Conservation (phyloP, 1,140 invertebrate species). For the Periplaneta americana region DNA sequence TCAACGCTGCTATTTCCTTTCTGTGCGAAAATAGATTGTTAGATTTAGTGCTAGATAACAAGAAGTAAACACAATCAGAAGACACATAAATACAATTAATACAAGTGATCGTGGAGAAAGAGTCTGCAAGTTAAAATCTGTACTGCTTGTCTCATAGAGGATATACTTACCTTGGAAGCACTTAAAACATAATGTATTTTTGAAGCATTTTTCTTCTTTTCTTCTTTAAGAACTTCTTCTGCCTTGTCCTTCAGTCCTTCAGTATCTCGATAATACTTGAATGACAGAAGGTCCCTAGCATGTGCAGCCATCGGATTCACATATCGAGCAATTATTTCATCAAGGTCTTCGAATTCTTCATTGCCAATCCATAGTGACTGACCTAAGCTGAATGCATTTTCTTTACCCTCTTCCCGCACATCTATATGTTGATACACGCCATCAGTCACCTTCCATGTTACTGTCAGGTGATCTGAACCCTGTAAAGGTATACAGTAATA, state of each 20-base stretch:
- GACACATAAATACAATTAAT: too few species aligned
- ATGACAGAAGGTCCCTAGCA: conserved; percentile 83
- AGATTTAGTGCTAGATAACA: too few species aligned
- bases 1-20: too few species aligned
- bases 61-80: too few species aligned
- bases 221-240: conserved; percentile 79
- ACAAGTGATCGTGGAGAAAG: too few species aligned
- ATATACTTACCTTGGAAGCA: conserved; percentile 62
- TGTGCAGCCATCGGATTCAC: conserved; percentile 94
- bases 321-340: conserved; percentile 97
- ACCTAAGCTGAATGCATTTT: conserved; percentile 93
- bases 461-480: conserved; percentile 91
- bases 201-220: conserved; percentile 77
- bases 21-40: too few species aligned
- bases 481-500: conserved; percentile 28
- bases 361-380: conserved; percentile 80
- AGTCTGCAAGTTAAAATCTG: too few species aligned
- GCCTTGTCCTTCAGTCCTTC: conserved; percentile 76
- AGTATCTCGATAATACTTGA: conserved; percentile 82
- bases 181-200: conserved; percentile 92
- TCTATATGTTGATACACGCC: conserved; percentile 95
- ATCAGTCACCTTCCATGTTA: conserved; percentile 97
- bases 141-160: too few species aligned
- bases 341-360: conserved; percentile 95
- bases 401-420: conserved; percentile 92